These are phyloP conservation scores for Athene noctua DNA, from an alignment of 2,113 vertebrate species.

Conservation along the genomic window DNA sequence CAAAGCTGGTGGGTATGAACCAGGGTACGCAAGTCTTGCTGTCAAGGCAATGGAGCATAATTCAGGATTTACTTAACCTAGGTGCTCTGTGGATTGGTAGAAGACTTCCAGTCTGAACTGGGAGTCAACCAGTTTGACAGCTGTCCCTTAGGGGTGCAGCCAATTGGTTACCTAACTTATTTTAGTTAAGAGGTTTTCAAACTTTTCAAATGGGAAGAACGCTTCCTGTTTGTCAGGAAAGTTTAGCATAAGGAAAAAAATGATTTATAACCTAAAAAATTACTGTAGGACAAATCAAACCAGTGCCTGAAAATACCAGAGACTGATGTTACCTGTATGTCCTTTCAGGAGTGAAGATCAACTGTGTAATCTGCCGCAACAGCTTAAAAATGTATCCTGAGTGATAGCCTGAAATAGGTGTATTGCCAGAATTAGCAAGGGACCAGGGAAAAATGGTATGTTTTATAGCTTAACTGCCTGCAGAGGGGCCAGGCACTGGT, in stretches of 20 bases:
- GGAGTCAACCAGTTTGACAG: background rate
- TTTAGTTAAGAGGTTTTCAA: rapidly evolving
- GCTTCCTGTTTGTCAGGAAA: background rate
- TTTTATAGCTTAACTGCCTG: rapidly evolving
- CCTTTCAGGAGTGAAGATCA: background rate
- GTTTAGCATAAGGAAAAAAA: background rate
- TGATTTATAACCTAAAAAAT: background rate
- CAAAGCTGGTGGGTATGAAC: rapidly evolving
- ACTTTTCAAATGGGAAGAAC: background rate
- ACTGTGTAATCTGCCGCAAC: background rate
- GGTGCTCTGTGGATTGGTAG: rapidly evolving
- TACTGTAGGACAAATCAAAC: background rate
- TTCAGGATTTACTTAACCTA: background rate
- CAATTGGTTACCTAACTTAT: rapidly evolving
- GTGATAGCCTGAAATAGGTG: background rate
- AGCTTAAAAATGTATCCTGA: background rate
- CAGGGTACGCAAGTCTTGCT: rapidly evolving
- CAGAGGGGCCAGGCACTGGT: background rate
- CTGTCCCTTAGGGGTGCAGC: rapidly evolving
- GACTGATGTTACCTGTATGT: rapidly evolving
- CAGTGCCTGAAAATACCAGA: rapidly evolving
- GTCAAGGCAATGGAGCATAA: background rate
- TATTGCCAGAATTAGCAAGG: background rate
- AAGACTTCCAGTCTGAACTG: background rate
- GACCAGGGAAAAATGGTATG: rapidly evolving